A percentile compares a stretch with the other conserved stretches of the same genome.
Evolutionary conservation across 2,113 vertebrate genomes (phyloP).

Genomic region (Sceloporus undulatus): DNA sequence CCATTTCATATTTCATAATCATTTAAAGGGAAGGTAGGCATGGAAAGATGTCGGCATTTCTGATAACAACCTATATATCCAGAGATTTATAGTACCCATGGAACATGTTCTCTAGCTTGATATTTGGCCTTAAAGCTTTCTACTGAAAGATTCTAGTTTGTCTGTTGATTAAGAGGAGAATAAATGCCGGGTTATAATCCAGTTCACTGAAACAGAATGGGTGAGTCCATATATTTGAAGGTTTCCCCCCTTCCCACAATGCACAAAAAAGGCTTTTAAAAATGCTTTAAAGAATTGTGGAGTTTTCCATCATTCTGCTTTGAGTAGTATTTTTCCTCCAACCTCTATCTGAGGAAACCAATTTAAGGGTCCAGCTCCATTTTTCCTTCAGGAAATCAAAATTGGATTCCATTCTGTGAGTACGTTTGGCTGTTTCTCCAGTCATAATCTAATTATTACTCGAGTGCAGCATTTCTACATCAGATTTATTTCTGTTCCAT

Average conservation of each 20-base stretch:
- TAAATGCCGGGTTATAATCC: slow-evolving; percentile 18
- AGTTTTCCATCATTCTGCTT: not conserved
- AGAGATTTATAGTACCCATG: not conserved
- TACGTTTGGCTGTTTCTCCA: not conserved
- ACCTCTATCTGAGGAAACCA: not conserved
- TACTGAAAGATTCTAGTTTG: slow-evolving; percentile 29
- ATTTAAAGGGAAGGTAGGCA: not conserved
- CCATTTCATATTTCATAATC: not conserved
- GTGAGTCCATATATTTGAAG: slow-evolving; percentile 17
- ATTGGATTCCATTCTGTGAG: not conserved
- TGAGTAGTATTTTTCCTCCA: not conserved
- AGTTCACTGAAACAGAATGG: slow-evolving; percentile 16
- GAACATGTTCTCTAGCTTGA: not conserved
- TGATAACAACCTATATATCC: slow-evolving; percentile 15
- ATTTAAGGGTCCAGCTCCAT: not conserved
- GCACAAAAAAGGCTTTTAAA: not conserved
- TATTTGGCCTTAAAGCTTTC: slow-evolving; percentile 40
- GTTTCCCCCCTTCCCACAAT: too few species aligned
- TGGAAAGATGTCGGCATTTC: slow-evolving; percentile 24
- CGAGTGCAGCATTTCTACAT: not conserved
- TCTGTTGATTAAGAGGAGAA: not conserved
- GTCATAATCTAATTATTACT: not conserved
- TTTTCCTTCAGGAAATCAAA: not conserved
- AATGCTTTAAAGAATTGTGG: not conserved
- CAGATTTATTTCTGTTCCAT: not conserved